Base-by-base conservation (phyloP, 2,888 invertebrate genomes). In the Netelia fuscicornis region DNA sequence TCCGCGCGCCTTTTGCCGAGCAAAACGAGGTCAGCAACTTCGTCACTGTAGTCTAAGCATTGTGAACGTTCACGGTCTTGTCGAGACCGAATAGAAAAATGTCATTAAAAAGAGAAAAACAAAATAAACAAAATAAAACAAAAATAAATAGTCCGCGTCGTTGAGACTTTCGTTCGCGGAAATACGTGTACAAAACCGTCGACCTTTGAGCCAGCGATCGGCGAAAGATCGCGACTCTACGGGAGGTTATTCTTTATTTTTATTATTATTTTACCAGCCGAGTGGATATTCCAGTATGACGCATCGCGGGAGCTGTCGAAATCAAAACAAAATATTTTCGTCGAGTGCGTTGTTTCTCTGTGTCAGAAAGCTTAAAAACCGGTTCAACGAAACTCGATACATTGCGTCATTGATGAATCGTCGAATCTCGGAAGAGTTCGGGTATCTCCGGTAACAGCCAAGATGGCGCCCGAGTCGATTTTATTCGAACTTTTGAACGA, bases 1-100 rank as follows among this genome's bases (percentile, higher is more conserved):
- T 11, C 48, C 13, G 11, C 10, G 11, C 10, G 54, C 0, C 42
- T 67, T 37, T 65, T 54, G 54, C 54, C 25, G 67, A 20, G 20
- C 20, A 67, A 44, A 76, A 65, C 56, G 76, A 76, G 76, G 76
- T 76, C 76, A 65, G 56, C 64, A 20, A 65, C 54, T 65, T 13
- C 3, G 11, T 56, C 56, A 56, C 56, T 10, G 2, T 48, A 48
- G 13, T 48, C 48, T 48, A 48, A 48, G 48, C 13, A 48, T 48
- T 48, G 10, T 48, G 48, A 2, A 13, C 48, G 48, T 48, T 13
- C 11, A 48, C 3, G 13, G 11, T 48, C 48, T 48, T 13, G 48
- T 11, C 13, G 48, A 13, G 48, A 13, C 11, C 13, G 13, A 48
- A 48, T 48, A 13, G 13, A 48, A 48, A 48, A 48, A 13, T 10